Evolutionary conservation across 1,140 invertebrate species (phyloP).

Genomic region (Spodoptera litura): DNA sequence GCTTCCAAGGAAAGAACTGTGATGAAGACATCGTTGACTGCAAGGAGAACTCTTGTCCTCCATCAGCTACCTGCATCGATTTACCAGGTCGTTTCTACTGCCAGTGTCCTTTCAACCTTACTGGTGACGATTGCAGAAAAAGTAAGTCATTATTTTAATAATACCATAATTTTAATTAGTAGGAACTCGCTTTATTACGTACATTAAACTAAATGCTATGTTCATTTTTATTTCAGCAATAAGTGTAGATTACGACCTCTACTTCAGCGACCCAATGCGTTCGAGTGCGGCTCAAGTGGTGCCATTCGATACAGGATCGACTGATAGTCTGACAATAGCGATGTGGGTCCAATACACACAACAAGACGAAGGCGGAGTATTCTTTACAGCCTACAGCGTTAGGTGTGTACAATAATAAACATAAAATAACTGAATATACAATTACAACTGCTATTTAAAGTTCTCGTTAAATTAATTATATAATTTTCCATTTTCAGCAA

Average conservation of each 20-base stretch:
- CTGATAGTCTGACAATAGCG: constrained; percentile 94
- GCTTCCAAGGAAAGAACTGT: constrained; percentile 95
- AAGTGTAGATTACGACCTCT: constrained; percentile 97
- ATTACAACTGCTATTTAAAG: not conserved
- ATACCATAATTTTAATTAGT: not conserved
- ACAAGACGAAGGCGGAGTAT: constrained; percentile 95
- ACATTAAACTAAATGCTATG: not conserved
- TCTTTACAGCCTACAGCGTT: constrained; percentile 97
- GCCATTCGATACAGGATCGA: constrained; percentile 93
- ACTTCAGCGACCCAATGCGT: constrained; percentile 95
- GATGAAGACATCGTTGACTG: constrained; percentile 97
- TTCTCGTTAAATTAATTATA: not conserved
- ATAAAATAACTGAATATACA: not conserved
- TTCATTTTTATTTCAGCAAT: constrained; percentile 89
- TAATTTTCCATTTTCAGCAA: constrained; percentile 85
- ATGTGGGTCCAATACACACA: constrained; percentile 98
- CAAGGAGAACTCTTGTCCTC: constrained; percentile 97
- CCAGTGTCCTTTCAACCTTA: constrained; percentile 98
- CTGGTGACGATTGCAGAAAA: constrained; percentile 98
- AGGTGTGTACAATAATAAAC: constrained; percentile 62
- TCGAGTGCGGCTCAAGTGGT: constrained; percentile 96
- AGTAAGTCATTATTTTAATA: constrained; percentile 85
- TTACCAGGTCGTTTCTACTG: constrained; percentile 97
- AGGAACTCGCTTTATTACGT: not conserved
- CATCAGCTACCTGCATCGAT: constrained; percentile 97